Base-by-base conservation (phyloP, 2,888 invertebrate genomes). In the Horisme vitalbata region DNA sequence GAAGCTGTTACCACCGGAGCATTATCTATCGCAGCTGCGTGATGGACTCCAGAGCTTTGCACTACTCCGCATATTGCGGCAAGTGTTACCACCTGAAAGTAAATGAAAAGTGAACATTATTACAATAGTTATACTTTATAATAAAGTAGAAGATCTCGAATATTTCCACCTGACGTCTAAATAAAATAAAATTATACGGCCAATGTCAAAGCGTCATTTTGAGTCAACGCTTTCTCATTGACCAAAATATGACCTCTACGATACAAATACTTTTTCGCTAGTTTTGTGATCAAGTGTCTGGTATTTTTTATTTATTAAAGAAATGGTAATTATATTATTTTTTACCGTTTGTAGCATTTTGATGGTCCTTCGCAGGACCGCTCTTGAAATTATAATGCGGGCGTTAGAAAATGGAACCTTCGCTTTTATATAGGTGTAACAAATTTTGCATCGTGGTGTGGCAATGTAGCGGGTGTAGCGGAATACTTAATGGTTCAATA, bases 1-100 rank as follows among this genome's bases (percentile, higher is more conserved):
- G 92, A 90, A 1, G 94, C 91, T 0, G 94, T 92, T 3, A 93
- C 92, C 23, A 92, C 88, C 6, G 92, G 91, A 0, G 89, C 84
- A n/a, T 61, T 45, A 1, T 56, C 69, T 12, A 59, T 56, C 2
- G 71, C 59, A n/a, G 44, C 61, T 38, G 11, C 60, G 3, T 69
- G 76, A 23, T 69, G 71, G 5, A 79, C 55, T 38, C 76, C 84
- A 11, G 87, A 88, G 43, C 79, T 66, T 31, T 59, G 67, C 39
- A 61, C 81, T 11, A 75, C 45, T 23, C 72, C 67, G 50, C 77
- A 79, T 59, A 79, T 32, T 45, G 71, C 54, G 28, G 63, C 63
- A 12, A 85, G 48, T 36, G 74, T 46, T 45, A 80, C 45, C 15
- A 80, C 61, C 88, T 89, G 76, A 37, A 78, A 81, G 18, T 11